phyloP scores from a whole-genome alignment of 2,888 invertebrate genomes.

The Mesorhabditis sp. region DNA sequence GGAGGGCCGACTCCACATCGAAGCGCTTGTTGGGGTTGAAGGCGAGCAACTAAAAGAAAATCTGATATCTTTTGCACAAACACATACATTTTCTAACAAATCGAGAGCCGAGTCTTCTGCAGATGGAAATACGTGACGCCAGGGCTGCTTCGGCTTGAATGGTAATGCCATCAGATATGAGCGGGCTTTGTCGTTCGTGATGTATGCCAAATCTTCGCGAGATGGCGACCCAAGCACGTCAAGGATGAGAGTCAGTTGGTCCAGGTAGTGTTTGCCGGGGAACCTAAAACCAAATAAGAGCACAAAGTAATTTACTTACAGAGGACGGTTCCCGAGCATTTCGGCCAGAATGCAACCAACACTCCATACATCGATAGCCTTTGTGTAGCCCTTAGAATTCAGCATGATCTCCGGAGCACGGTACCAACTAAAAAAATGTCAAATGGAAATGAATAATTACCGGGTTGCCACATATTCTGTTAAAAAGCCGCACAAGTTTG shows the following conservation, averaged over 20 bases:
- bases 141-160: slow-evolving; percentile 92
- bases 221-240: slow-evolving; percentile 94
- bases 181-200: slow-evolving; percentile 97
- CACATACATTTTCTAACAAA: slow-evolving; percentile 75
- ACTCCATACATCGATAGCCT: slow-evolving; percentile 83
- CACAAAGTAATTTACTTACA: neutral
- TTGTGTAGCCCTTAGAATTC: slow-evolving; percentile 83
- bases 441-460: slow-evolving; percentile 14
- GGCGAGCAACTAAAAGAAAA: slow-evolving; percentile 75
- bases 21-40: slow-evolving; percentile 94
- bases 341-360: slow-evolving; percentile 98
- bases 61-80: neutral
- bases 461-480: slow-evolving; percentile 99
- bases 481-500: slow-evolving; percentile 97
- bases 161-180: slow-evolving; percentile 94
- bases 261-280: slow-evolving; percentile 97
- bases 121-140: slow-evolving; percentile 85
- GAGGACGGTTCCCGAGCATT: slow-evolving; percentile 69
- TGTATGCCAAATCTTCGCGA: slow-evolving; percentile 92
- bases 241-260: slow-evolving; percentile 96
- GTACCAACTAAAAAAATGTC: slow-evolving; percentile 72
- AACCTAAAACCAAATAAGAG: slow-evolving; percentile 63
- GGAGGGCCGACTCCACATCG: slow-evolving; percentile 91
- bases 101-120: slow-evolving; percentile 91
- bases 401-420: slow-evolving; percentile 99